These are phyloP conservation scores for Chiridota heheva DNA, from an alignment of 35 echinoderm and acorn worm genomes.

Conservation along the genomic window DNA sequence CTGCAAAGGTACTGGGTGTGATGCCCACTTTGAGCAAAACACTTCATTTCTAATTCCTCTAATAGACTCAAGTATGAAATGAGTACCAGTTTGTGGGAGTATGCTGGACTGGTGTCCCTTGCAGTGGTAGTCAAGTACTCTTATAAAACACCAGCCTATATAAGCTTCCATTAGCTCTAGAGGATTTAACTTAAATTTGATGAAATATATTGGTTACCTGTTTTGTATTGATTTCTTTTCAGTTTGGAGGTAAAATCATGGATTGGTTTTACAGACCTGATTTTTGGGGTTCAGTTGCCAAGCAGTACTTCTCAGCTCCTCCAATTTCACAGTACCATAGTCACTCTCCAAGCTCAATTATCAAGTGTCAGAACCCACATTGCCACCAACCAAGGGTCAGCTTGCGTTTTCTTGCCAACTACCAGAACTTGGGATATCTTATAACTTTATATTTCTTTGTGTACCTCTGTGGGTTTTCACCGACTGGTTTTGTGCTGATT, in stretches of 20 bases:
- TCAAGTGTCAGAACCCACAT: slow-evolving; percentile 20
- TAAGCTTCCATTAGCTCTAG: not conserved
- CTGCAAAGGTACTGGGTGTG: too few species aligned
- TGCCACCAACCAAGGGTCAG: slow-evolving; percentile 63
- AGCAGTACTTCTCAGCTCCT: slow-evolving; percentile 77
- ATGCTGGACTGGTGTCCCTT: not conserved
- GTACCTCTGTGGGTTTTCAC: slow-evolving; percentile 42
- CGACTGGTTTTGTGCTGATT: slow-evolving; percentile 3
- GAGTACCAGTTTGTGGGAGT: not conserved
- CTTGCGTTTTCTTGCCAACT: slow-evolving; percentile 79
- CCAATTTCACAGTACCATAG: slow-evolving; percentile 15
- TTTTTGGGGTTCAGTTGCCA: slow-evolving; percentile 66
- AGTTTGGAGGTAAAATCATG: slow-evolving; percentile 72
- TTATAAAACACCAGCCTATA: not conserved
- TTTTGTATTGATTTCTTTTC: too few species aligned
- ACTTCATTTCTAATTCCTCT: too few species aligned
- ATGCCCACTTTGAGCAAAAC: too few species aligned
- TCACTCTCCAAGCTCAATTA: slow-evolving; percentile 7
- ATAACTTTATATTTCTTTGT: not conserved
- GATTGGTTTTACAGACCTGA: slow-evolving; percentile 59
- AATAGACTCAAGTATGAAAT: too few species aligned
- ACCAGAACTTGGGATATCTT: slow-evolving; percentile 55
- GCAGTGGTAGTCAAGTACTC: not conserved
- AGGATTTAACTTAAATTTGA: not conserved
- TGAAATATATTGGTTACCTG: not conserved